Conservation (phyloP, 2,797 vertebrate genomes). For the Arctocebus calabarensis region DNA sequence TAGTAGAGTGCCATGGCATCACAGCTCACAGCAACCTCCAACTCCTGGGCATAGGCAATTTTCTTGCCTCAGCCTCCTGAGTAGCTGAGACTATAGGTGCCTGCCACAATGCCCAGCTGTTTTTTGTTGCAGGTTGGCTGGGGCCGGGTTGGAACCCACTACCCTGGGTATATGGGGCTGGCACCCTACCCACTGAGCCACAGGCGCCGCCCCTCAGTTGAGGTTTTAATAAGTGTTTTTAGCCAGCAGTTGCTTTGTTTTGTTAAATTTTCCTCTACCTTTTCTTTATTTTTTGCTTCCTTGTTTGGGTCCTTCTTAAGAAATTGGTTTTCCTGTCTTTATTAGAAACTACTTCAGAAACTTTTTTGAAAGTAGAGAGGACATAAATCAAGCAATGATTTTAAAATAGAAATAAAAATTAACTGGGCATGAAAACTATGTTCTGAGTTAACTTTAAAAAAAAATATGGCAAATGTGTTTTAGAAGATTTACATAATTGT, state of each 20-base stretch:
- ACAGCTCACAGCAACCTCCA: no score
- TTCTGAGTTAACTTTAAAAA: conserved; percentile 21
- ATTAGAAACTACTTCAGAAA: conserved; percentile 35
- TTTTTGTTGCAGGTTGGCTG: no score
- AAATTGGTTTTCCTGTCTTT: conserved; percentile 8
- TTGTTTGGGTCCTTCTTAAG: conserved; percentile 26
- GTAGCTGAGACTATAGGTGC: no score
- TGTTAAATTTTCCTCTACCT: background rate
- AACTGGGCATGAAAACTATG: conserved; percentile 42
- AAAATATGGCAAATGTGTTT: conserved; percentile 32
- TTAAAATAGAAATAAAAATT: conserved; percentile 70
- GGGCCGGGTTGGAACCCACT: no score
- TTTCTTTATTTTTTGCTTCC: conserved; percentile 43
- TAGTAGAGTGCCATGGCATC: no score
- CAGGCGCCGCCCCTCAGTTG: background rate
- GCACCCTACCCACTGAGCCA: no score
- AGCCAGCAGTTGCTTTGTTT: background rate
- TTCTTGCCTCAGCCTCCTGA: no score
- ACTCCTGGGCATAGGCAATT: no score
- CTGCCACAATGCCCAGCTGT: no score
- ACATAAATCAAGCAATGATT: conserved; percentile 62
- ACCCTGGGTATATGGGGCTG: no score
- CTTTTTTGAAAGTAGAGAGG: conserved; percentile 48
- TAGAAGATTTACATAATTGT: conserved; percentile 15
- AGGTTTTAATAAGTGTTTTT: background rate